phyloP scores from a whole-genome alignment of 2,888 invertebrate genomes.

The Hypena proboscidalis region DNA sequence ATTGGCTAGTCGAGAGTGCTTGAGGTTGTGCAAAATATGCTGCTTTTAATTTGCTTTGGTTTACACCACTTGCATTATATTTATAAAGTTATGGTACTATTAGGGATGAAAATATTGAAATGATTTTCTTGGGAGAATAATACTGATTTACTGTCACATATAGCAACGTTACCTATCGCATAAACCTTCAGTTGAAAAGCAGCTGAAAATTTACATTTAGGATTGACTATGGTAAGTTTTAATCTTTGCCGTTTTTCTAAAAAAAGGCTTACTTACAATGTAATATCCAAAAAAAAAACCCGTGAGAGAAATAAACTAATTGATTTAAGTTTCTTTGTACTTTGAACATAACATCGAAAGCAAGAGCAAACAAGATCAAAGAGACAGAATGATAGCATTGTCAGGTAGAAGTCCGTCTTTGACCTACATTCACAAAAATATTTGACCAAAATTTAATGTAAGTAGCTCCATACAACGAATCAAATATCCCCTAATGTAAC shows the following conservation, averaged over 20 bases:
- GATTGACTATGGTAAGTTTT: no score
- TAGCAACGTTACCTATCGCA: no score
- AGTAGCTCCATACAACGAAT: conserved; percentile 36
- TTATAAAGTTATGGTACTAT: background rate
- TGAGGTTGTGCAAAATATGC: conserved; percentile 36
- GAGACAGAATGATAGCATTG: background rate
- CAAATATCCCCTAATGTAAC: conserved; percentile 44
- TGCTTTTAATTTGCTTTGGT: conserved; percentile 31
- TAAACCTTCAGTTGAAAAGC: no score
- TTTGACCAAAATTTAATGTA: conserved; percentile 11
- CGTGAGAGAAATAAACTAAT: no score
- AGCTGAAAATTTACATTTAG: no score
- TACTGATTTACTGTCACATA: no score
- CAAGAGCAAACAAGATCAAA: background rate
- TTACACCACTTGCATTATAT: conserved; percentile 25
- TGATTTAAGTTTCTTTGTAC: no score
- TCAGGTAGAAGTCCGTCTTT: background rate
- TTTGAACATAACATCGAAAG: background rate
- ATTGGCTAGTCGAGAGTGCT: conserved; percentile 45
- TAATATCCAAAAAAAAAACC: no score
- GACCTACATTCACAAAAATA: conserved; percentile 3
- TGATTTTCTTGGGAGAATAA: no score
- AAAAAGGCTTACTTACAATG: no score
- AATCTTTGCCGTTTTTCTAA: no score
- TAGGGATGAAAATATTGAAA: no score